Base-by-base conservation (phyloP, 23 tunicate species). In the Styela plicata region DNA sequence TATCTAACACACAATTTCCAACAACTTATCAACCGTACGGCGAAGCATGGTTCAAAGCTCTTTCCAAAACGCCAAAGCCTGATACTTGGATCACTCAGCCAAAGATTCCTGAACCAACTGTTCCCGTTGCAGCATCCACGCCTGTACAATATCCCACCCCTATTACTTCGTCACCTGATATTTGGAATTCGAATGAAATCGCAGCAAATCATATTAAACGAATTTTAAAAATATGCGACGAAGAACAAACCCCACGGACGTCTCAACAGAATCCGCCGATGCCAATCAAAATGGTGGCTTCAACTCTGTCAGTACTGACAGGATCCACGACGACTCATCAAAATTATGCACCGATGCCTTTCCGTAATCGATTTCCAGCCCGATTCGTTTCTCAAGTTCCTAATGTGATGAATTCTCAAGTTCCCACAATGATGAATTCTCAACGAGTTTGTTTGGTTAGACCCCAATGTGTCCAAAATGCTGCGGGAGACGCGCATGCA, bases 161-260 rank as follows among this genome's bases (percentile, higher is more conserved):
- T 5, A 44, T 7, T 44, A 44, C 57, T 44, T 44, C 57, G 7
- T 44, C 57, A 7, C 13, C 57, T 44, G 57, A 13, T 7, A 13
- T 44, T 13, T 44, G 25, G 31, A 76, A 24, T n/a, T 44, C 63
- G 33, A 76, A 76, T 29, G 81, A 76, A 44, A 44, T 33, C 17
- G 81, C 81, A 27, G 52, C 81, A 29, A 76, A 44, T 76, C 81
- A 76, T 44, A 33, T 76, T 23, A 76, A 76, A 27, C 65, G 33
- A 7, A 76, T 76, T 53, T 29, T 76, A 29, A 36, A 31, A 24
- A 53, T 76, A 24, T 22, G 33, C 66, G 31, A 36, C 81, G 37
- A 36, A 24, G 31, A 25, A 29, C 71, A 67, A 29, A 1, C 19
- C 71, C 17, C 71, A 67, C 71, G n/a, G 22, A 67, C 24, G n/a